Evolutionary conservation across 2,888 invertebrate genomes (phyloP).

Genomic region (Thysanoteuthis rhombus): DNA sequence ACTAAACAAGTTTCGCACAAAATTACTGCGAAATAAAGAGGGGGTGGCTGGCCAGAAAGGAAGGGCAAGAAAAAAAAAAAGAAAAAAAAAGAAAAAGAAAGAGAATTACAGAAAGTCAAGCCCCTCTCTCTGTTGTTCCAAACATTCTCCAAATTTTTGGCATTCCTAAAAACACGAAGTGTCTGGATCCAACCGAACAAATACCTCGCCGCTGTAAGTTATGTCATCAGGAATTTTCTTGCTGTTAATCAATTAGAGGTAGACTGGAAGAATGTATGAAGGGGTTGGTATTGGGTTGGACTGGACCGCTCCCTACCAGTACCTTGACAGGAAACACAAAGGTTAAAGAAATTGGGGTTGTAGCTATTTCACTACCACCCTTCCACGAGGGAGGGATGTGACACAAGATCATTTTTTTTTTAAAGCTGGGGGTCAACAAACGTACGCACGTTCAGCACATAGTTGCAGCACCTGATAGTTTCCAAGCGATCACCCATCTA

Average conservation of each 20-base stretch:
- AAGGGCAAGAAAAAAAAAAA: neutral
- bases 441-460: no score
- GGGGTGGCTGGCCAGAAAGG: no score
- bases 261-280: neutral
- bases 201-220: neutral
- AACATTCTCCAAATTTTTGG: neutral
- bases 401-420: no score
- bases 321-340: neutral
- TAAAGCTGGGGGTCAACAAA: no score
- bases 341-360: neutral
- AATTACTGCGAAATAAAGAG: neutral
- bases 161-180: neutral
- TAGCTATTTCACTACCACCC: no score
- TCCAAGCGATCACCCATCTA: no score
- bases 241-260: neutral
- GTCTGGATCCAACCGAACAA: neutral
- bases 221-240: neutral
- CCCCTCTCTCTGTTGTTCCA: neutral
- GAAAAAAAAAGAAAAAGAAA: no score
- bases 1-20: neutral
- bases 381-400: no score
- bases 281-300: neutral
- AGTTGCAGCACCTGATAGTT: no score
- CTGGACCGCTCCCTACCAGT: neutral
- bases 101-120: neutral